Base-by-base conservation (phyloP, 2,113 vertebrate genomes). In the Bothrops jararaca region DNA sequence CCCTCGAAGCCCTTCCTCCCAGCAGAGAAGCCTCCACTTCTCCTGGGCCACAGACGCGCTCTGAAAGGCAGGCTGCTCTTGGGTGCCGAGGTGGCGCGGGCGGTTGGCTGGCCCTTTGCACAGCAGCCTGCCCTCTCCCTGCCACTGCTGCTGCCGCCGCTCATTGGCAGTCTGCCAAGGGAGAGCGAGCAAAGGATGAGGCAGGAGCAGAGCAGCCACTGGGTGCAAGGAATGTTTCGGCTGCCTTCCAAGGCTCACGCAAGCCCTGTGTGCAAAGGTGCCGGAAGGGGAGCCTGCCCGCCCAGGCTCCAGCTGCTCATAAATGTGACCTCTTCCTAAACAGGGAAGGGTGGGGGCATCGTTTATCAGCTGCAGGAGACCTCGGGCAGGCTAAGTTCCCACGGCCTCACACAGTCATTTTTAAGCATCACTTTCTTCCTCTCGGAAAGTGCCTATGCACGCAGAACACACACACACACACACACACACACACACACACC, bases 1-100 rank as follows among this genome's bases (percentile, higher is more conserved):
- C 91, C 90, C 85, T 91, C 80, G 91, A 95, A 26, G 11, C 90
- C 52, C 39, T 90, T 91, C 86, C 94, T 95, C 91, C 92, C 54
- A 7, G 34, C n/a, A 3, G 80, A 93, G 18, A 88, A 74, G 69
- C 69, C 92, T 85, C 85, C 85, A 13, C 10, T 52, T 52, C 86
- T 50, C 4, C 11, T 29, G 42, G 26, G 2, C 26, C 23, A 3
- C 24, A 18, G 48, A 2, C 5, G 1, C 2, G 48, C 86, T 52
- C 42, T 7, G 45, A 13, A 18, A 26, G 45, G 34, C 74, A 80
- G 74, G 34, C 74, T 3, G 18, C 34, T 42, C 1, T 1, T 22
- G 74, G 3, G 34, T 42, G 74, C 74, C 74, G 34, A 80, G 34
- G 74, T 80, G 18, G 74, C 34, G 3, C 34, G 3, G 34, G 74